Percentiles rank a stretch among this genome's conserved stretches.
Conservation (phyloP, 2,797 vertebrate genomes). For the Heliangelus exortis region DNA sequence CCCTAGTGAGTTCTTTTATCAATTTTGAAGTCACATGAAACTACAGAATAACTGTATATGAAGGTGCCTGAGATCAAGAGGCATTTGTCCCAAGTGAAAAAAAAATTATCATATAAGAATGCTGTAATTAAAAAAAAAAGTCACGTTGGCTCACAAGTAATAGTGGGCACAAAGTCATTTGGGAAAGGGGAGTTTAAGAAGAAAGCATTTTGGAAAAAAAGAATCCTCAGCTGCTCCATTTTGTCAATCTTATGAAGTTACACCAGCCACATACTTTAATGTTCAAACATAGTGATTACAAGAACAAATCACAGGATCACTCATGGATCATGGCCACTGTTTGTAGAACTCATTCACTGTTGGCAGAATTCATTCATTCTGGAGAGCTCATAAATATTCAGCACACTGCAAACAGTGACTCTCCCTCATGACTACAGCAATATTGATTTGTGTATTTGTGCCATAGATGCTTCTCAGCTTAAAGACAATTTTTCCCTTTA, state of each 20-base stretch:
- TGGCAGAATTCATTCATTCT: background rate
- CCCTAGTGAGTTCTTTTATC: background rate
- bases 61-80: background rate
- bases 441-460: slow-evolving; percentile 30
- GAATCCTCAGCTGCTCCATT: background rate
- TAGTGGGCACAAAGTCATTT: background rate
- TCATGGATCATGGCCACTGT: background rate
- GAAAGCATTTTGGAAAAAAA: background rate
- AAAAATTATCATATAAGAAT: background rate
- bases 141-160: background rate
- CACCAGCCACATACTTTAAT: background rate
- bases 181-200: background rate
- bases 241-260: background rate
- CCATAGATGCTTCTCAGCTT: background rate
- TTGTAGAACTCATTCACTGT: background rate
- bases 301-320: background rate
- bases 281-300: background rate
- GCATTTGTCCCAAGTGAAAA: background rate
- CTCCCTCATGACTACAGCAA: background rate
- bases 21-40: background rate
- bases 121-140: background rate
- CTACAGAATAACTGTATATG: background rate
- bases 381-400: slow-evolving; percentile 10
- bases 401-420: background rate
- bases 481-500: background rate